phyloP scores from a whole-genome alignment of 2,797 vertebrate species.

The Pogonophryne albipinna region DNA sequence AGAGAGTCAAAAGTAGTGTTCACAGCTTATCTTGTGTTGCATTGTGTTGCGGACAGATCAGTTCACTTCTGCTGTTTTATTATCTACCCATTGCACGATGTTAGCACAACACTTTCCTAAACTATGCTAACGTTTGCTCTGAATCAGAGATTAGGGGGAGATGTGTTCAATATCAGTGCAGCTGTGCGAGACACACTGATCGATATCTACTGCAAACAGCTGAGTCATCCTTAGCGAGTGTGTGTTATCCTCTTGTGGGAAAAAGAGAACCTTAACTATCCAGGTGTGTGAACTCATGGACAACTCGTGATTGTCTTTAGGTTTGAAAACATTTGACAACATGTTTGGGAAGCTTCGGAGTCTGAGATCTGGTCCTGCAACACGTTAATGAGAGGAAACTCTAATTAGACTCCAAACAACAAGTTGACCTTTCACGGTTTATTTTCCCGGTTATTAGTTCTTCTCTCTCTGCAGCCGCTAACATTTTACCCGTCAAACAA shows the following conservation, averaged over 20 bases:
- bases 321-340: too few species aligned
- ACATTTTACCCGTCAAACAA: slow-evolving; percentile 23
- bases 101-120: neutral
- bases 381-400: neutral
- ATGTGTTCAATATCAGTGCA: slow-evolving; percentile 11
- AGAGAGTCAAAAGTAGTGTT: neutral
- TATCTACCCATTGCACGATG: neutral
- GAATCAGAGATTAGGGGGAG: neutral
- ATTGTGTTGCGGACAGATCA: neutral
- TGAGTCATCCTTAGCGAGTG: slow-evolving; percentile 1
- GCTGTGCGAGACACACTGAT: slow-evolving; percentile 3
- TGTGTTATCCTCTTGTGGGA: neutral
- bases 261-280: neutral
- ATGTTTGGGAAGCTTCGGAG: too few species aligned
- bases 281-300: neutral
- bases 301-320: neutral
- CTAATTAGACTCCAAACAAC: slow-evolving; percentile 36
- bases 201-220: slow-evolving; percentile 22
- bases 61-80: neutral
- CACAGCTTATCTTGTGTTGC: neutral
- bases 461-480: slow-evolving; percentile 8
- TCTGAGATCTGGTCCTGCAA: too few species aligned
- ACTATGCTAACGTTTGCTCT: neutral
- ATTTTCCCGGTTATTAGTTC: slow-evolving; percentile 27
- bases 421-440: slow-evolving; percentile 31